Evolutionary conservation across 2,797 vertebrate species (phyloP), one percentile per base, ranked within the genome.

Genomic region (Gadopsis marmoratus): DNA sequence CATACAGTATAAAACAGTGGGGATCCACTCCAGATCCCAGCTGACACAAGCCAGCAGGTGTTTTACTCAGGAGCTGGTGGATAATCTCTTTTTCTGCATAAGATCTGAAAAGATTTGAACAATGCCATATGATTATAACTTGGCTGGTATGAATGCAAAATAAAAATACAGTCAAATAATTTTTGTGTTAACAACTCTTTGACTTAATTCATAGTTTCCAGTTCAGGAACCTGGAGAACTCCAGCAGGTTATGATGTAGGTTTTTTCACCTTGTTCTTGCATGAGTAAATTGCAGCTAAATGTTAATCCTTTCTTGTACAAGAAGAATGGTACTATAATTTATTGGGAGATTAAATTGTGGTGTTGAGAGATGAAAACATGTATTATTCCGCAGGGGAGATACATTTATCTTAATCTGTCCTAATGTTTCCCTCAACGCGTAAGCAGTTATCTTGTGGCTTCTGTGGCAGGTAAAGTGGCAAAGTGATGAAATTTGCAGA

Each of bases 401-500:
- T 23, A 37, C 7, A 61, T 71, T 64, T 29, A 31, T 16, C 43
- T 35, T 39, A n/a, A 62, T 50, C n/a, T 64, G 8, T 39, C 26
- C 31, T 9, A 23, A 5, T 51, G 11, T 55, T 68, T 65, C 6
- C 19, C 2, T 33, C 29, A 29, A 33, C 29, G 0, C 65, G 39
- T 47, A 69, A 54, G 4, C 1, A 0, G 65, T 65, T 66, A 35
- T 65, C 63, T 50, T 79, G 79, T 56, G 50, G 74, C 74, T 85
- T 79, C 29, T 23, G 29, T 45, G 29, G 65, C 41, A 73, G 60
- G 1, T 69, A 31, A 68, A 65, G 19, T n/a, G 19, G n/a, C n/a
- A n/a, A n/a, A n/a, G n/a, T n/a, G n/a, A 68, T 65, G n/a, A 62
- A 72, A 53, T 26, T 45, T 66, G 1, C 47, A 75, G n/a, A 85